Percentiles rank a stretch among this genome's conserved stretches.
Conservation (phyloP, 2,113 vertebrate genomes). For the Oceanodroma tethys region DNA sequence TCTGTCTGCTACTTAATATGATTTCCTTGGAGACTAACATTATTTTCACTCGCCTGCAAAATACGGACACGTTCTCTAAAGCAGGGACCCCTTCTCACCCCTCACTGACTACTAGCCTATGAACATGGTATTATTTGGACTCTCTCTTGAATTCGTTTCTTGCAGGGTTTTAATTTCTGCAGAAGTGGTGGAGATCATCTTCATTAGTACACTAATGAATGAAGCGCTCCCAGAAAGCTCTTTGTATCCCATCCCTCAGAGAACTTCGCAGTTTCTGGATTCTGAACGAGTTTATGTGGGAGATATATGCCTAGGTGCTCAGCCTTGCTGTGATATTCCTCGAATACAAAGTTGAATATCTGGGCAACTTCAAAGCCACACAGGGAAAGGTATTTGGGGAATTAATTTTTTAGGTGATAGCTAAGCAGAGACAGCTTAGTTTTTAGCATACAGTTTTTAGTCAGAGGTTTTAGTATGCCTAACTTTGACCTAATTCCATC, state of each 20-base stretch:
- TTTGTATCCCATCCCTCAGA: not conserved
- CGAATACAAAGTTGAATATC: not conserved
- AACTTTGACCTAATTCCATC: not conserved
- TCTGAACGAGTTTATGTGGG: not conserved
- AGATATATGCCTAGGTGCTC: not conserved
- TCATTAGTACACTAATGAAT: not conserved
- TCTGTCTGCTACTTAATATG: not conserved
- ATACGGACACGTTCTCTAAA: not conserved
- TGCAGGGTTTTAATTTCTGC: not conserved
- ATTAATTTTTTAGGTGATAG: not conserved
- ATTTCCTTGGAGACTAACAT: not conserved
- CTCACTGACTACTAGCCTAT: not conserved
- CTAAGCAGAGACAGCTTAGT: not conserved
- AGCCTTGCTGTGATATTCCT: not conserved
- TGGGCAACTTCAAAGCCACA: not conserved
- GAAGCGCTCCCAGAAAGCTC: not conserved
- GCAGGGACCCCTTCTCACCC: not conserved
- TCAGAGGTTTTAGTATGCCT: not conserved
- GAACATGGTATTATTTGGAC: not conserved
- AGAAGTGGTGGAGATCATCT: not conserved
- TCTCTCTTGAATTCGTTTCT: not conserved
- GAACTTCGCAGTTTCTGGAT: not conserved
- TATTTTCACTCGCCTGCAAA: not conserved
- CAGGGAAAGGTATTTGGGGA: not conserved
- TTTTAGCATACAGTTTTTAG: not conserved